phyloP scores from a whole-genome alignment of 2,888 invertebrate species.

The Catocala nupta region DNA sequence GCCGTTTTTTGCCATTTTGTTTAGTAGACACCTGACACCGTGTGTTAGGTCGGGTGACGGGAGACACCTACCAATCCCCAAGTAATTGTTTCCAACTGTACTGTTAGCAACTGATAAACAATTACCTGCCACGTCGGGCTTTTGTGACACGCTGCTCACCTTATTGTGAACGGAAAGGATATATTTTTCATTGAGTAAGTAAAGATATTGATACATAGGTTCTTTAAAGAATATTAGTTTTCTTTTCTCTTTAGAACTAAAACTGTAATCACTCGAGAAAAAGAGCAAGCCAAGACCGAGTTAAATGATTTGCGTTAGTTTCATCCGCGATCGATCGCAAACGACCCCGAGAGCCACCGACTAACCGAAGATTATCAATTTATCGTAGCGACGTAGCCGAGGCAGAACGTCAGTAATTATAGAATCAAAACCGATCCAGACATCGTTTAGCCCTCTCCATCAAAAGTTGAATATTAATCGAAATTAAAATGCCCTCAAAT shows the following conservation, averaged over 20 bases:
- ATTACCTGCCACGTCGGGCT: conserved; percentile 41
- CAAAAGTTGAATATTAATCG: conserved; percentile 41
- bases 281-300: conserved; percentile 44
- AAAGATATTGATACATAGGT: conserved; percentile 17
- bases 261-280: not conserved
- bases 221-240: conserved; percentile 8
- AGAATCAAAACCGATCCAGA: conserved; percentile 42
- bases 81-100: conserved; percentile 65
- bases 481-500: conserved; percentile 30
- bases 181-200: conserved; percentile 22
- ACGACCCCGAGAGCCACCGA: conserved; percentile 35
- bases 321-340: conserved; percentile 41
- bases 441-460: conserved; percentile 24
- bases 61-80: conserved; percentile 47
- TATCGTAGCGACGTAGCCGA: conserved; percentile 35
- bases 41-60: conserved; percentile 47
- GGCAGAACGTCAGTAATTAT: conserved; percentile 42
- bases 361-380: conserved; percentile 46
- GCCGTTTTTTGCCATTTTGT: conserved; percentile 36
- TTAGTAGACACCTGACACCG: conserved; percentile 23
- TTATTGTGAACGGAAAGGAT: conserved; percentile 12
- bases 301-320: conserved; percentile 48
- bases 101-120: conserved; percentile 53
- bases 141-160: conserved; percentile 15
- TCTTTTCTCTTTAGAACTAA: not conserved